Evolutionary conservation across 2,888 invertebrate genomes (phyloP).

Genomic region (Nysson spinosus): DNA sequence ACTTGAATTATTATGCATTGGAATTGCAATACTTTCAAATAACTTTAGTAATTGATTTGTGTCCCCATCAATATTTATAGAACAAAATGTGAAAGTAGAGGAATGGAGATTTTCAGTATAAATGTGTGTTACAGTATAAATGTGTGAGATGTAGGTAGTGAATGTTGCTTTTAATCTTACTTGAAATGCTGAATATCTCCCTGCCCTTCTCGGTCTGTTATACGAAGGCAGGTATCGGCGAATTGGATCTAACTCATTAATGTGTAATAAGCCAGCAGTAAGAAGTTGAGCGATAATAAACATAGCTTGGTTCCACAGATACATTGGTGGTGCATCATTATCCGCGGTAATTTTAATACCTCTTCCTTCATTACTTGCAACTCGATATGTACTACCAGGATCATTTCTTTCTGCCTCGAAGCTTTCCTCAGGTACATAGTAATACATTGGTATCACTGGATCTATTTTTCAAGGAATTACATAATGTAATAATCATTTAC

Average conservation of each 20-base stretch:
- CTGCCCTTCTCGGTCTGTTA: slow-evolving; percentile 93
- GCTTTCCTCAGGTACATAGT: slow-evolving; percentile 86
- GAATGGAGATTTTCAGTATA: no score
- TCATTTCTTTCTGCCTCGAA: slow-evolving; percentile 85
- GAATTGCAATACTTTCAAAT: no score
- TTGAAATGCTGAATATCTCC: slow-evolving; percentile 98
- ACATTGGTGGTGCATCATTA: slow-evolving; percentile 58
- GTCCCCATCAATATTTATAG: no score
- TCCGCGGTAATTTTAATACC: slow-evolving; percentile 70
- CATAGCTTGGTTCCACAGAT: slow-evolving; percentile 94
- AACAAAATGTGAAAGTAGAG: no score
- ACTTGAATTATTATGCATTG: no score
- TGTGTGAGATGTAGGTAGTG: no score
- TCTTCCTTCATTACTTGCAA: slow-evolving; percentile 82
- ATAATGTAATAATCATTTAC: not conserved
- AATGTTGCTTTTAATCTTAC: slow-evolving; percentile 80
- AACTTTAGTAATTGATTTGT: no score
- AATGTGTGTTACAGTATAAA: no score
- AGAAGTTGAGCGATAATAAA: slow-evolving; percentile 95
- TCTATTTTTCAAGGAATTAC: slow-evolving; percentile 79
- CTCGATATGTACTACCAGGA: slow-evolving; percentile 83
- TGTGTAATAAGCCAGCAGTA: slow-evolving; percentile 91
- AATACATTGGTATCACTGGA: slow-evolving; percentile 96
- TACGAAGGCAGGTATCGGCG: slow-evolving; percentile 96
- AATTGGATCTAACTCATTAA: slow-evolving; percentile 97